Evolutionary conservation across 2,888 invertebrate species (phyloP).

Genomic region (Pteria penguin): DNA sequence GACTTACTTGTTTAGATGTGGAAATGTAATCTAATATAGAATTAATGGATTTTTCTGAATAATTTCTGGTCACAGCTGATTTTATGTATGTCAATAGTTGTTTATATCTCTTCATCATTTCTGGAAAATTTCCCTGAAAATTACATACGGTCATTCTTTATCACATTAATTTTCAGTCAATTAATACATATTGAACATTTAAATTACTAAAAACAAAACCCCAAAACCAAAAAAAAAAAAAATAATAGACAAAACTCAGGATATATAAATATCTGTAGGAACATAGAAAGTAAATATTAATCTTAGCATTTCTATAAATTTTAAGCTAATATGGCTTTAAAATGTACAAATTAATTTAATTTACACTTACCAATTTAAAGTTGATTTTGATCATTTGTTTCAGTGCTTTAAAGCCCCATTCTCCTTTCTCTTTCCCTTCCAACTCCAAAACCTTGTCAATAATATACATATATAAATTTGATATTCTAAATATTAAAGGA

Average conservation of each 20-base stretch:
- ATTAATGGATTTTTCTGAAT: slow-evolving; percentile 99
- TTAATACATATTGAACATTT: no score
- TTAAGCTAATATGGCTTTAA: not conserved
- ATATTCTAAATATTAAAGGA: no score
- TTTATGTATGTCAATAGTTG: slow-evolving; percentile 98
- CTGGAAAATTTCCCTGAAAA: slow-evolving; percentile 90
- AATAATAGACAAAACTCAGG: no score
- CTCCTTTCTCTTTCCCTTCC: slow-evolving; percentile 98
- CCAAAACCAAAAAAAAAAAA: no score
- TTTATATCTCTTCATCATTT: slow-evolving; percentile 97
- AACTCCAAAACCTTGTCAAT: slow-evolving; percentile 97
- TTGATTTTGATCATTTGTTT: slow-evolving; percentile 99
- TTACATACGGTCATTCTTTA: no score
- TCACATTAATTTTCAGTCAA: no score
- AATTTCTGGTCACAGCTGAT: slow-evolving; percentile 99
- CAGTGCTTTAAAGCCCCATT: slow-evolving; percentile 99
- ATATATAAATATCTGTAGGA: not conserved
- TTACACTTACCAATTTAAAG: slow-evolving; percentile 92
- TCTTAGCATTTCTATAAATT: not conserved
- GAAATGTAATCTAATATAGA: slow-evolving; percentile 99
- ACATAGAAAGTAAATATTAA: not conserved
- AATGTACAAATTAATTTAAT: not conserved
- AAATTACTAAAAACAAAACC: no score
- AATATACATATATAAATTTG: no score
- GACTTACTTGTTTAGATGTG: slow-evolving; percentile 95